A percentile compares a stretch with the other conserved stretches of the same genome.
Evolutionary conservation across 2,888 invertebrate genomes (phyloP).

Genomic region (Rhorus exstirpatorius): DNA sequence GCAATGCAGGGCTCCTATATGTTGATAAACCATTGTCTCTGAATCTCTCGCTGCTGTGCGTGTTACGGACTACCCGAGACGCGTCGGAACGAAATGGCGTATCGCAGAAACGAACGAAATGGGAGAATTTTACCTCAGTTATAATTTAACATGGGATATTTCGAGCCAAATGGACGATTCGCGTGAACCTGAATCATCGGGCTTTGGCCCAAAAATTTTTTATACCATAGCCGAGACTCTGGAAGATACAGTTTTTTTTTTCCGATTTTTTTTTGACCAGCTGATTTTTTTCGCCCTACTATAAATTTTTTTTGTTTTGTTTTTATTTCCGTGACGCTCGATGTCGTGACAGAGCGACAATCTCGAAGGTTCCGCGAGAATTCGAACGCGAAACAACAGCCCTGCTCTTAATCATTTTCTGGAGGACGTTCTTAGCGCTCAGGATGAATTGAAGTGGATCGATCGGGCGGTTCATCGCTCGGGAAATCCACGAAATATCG

Average conservation of each 20-base stretch:
- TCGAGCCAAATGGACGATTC: too few relatives aligned
- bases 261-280: background rate
- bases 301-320: conserved; percentile 10
- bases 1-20: conserved; percentile 69
- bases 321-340: conserved; percentile 42
- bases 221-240: too few relatives aligned
- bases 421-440: conserved; percentile 76
- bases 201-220: too few relatives aligned
- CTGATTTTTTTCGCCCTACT: background rate
- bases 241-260: too few relatives aligned
- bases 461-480: conserved; percentile 74
- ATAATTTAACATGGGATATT: background rate
- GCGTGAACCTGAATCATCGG: too few relatives aligned
- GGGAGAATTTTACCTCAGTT: background rate
- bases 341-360: conserved; percentile 15
- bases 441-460: conserved; percentile 80
- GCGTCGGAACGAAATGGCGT: conserved; percentile 25
- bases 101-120: conserved; percentile 56
- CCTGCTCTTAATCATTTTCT: conserved; percentile 77
- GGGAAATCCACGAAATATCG: background rate
- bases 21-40: conserved; percentile 68
- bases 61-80: conserved; percentile 27
- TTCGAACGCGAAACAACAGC: conserved; percentile 66
- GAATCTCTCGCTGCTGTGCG: conserved; percentile 21
- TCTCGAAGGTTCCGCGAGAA: conserved; percentile 28